phyloP scores from a whole-genome alignment of 1,140 invertebrate genomes.

The Trinorchestia longiramus region DNA sequence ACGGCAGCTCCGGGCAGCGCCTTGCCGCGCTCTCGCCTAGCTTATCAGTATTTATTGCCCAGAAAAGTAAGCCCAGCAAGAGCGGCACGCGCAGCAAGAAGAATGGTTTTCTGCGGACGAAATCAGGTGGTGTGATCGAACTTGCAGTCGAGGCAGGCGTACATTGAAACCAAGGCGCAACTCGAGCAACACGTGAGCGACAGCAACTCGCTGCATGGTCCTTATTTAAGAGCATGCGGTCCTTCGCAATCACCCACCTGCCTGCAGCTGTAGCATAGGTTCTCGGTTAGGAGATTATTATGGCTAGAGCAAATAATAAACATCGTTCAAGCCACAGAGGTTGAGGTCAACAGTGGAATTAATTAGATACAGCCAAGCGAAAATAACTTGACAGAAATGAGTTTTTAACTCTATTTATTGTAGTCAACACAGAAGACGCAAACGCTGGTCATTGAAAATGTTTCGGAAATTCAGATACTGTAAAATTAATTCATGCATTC shows the following conservation, averaged over 20 bases:
- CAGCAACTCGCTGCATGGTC: not conserved
- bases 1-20: not conserved
- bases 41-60: slow-evolving; percentile 43
- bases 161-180: not conserved
- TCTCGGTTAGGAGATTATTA: not conserved
- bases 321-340: not conserved
- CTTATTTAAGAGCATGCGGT: too few relatives aligned
- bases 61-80: slow-evolving; percentile 17
- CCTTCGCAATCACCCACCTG: too few relatives aligned
- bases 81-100: not conserved
- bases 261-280: not conserved
- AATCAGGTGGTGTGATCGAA: slow-evolving; percentile 16
- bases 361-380: not conserved
- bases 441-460: not conserved
- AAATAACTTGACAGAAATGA: not conserved
- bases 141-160: not conserved
- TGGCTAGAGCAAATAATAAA: not conserved
- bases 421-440: too few relatives aligned
- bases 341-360: not conserved
- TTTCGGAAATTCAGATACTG: not conserved
- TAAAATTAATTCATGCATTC: not conserved
- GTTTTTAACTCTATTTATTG: not conserved
- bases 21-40: not conserved
- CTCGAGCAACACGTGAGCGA: not conserved
- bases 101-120: slow-evolving; percentile 4